Conservation (phyloP, 2,113 vertebrate species). For the Callospermophilus lateralis region DNA sequence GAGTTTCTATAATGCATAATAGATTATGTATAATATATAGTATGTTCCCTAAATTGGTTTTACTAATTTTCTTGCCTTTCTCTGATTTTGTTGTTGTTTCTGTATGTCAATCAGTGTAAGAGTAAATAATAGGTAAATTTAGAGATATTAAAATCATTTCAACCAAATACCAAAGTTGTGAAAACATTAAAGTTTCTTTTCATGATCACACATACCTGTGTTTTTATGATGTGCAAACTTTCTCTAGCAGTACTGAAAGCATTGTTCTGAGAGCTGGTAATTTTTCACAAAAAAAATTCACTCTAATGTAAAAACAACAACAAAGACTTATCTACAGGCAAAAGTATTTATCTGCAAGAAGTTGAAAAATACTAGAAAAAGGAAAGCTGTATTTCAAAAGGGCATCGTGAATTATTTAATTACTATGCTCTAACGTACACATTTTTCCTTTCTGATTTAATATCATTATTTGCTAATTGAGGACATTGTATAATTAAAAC, state of each 20-base stretch:
- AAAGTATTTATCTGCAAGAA: neutral
- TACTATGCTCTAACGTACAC: neutral
- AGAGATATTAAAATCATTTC: constrained; percentile 10
- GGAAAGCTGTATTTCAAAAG: constrained; percentile 12
- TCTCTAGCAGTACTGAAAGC: neutral
- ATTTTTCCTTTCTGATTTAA: constrained; percentile 32
- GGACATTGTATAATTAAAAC: neutral
- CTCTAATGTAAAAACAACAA: neutral
- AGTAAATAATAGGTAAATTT: neutral
- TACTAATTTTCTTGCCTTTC: neutral
- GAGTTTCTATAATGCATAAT: neutral
- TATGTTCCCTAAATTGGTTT: neutral
- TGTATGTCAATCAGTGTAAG: neutral
- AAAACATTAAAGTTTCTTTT: constrained; percentile 37
- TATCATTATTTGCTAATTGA: constrained; percentile 4
- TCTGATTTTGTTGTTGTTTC: neutral
- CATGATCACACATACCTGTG: neutral
- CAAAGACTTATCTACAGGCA: neutral
- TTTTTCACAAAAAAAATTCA: neutral
- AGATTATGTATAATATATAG: neutral
- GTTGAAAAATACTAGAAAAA: constrained; percentile 45
- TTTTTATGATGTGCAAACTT: neutral
- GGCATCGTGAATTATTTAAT: neutral
- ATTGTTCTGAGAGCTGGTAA: neutral
- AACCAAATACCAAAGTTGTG: neutral